These are phyloP conservation scores for Crocidura indochinensis DNA, from an alignment of 2,797 vertebrate genomes.

Conservation along the genomic window DNA sequence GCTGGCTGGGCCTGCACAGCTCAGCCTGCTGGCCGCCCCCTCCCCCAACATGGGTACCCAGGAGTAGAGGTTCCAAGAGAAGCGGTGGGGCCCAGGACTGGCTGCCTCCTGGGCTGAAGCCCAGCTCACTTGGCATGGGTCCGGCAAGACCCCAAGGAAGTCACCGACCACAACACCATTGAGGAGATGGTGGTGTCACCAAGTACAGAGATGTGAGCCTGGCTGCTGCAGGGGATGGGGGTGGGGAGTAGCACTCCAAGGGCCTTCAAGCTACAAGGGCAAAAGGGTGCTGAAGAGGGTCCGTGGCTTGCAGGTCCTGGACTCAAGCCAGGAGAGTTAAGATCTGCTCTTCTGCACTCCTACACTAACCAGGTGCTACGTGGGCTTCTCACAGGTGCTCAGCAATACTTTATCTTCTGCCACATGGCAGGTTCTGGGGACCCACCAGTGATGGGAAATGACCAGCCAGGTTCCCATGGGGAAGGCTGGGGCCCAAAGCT, in stretches of 20 bases:
- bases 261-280: neutral
- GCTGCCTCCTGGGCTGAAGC: conserved; percentile 23
- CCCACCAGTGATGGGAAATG: neutral
- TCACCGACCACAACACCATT: neutral
- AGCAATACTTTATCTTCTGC: neutral
- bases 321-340: neutral
- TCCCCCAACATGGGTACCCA: conserved; percentile 61
- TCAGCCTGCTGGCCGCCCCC: conserved; percentile 77
- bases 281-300: neutral
- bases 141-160: neutral
- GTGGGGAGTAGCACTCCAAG: neutral
- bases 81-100: neutral
- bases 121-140: neutral
- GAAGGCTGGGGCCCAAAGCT: neutral
- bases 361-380: neutral
- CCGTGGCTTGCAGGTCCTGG: neutral
- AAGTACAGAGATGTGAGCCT: neutral
- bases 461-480: neutral
- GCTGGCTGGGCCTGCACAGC: conserved; percentile 83
- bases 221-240: neutral
- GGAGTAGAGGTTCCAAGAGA: conserved; percentile 44
- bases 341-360: neutral
- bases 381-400: neutral
- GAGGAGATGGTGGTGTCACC: neutral
- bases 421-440: neutral